These are phyloP conservation scores for Dreissena rostriformis DNA, from an alignment of 1,140 invertebrate genomes.

Conservation along the genomic window DNA sequence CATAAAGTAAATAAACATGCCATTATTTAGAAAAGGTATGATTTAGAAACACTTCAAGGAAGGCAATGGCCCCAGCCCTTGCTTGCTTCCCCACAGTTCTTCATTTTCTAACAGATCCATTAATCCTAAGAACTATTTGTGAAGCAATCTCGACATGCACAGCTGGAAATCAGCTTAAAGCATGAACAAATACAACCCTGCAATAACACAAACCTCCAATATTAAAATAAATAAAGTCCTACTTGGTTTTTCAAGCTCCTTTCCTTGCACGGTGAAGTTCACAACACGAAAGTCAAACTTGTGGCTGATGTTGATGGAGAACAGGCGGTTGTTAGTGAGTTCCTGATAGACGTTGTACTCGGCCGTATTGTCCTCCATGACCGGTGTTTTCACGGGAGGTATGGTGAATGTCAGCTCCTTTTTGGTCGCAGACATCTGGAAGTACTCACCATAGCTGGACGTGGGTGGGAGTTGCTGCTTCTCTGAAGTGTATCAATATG, in stretches of 20 bases:
- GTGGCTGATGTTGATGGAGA: conserved; percentile 14
- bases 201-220: background rate
- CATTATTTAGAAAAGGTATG: no score
- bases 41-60: no score
- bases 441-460: background rate
- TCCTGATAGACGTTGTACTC: conserved; percentile 14
- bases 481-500: no score
- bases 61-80: no score
- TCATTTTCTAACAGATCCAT: no score
- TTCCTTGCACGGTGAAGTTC: conserved; percentile 21
- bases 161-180: no score
- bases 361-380: background rate
- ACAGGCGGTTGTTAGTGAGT: conserved; percentile 17
- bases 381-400: conserved; percentile 20
- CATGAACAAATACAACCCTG: no score
- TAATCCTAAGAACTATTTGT: no score
- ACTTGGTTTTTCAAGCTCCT: conserved; percentile 28
- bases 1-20: no score
- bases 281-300: conserved; percentile 5
- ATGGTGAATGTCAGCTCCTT: conserved; percentile 18
- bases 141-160: no score
- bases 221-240: no score
- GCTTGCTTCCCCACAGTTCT: no score
- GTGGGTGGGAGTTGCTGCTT: background rate
- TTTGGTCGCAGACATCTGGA: background rate